phyloP scores from a whole-genome alignment of 2,888 invertebrate genomes.

The Deilephila porcellus region DNA sequence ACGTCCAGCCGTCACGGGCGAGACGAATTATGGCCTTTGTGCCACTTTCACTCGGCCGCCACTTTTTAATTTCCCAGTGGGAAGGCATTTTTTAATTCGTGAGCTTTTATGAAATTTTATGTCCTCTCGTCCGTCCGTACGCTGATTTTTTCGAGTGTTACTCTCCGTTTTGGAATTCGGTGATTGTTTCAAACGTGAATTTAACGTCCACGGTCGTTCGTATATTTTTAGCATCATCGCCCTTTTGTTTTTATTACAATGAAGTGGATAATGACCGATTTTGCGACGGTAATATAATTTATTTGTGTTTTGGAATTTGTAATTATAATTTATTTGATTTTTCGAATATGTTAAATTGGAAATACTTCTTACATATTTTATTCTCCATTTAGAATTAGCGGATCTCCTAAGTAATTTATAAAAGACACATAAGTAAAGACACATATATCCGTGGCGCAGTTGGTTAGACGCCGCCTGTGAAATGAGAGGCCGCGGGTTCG shows the following conservation, averaged over 20 bases:
- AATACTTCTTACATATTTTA: too few species aligned
- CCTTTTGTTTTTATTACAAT: conserved; percentile 15
- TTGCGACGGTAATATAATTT: too few species aligned
- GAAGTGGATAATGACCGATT: background rate
- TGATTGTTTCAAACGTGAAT: conserved; percentile 57
- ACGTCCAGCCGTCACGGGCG: conserved; percentile 66
- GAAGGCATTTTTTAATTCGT: conserved; percentile 77
- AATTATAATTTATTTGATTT: too few species aligned
- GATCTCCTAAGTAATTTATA: too few species aligned
- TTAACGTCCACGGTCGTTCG: conserved; percentile 32
- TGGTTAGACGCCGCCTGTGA: too few species aligned
- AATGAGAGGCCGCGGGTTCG: too few species aligned
- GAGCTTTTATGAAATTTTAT: conserved; percentile 77
- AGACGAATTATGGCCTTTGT: conserved; percentile 80
- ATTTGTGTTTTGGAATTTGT: too few species aligned
- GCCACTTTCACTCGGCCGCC: conserved; percentile 71
- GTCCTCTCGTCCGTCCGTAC: conserved; percentile 59
- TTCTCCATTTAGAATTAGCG: too few species aligned
- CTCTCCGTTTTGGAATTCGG: conserved; percentile 55
- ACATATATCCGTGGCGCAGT: too few species aligned
- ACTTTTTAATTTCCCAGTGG: conserved; percentile 78
- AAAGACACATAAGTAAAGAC: too few species aligned
- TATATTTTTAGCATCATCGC: conserved; percentile 38
- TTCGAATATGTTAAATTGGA: too few species aligned
- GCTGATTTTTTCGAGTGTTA: conserved; percentile 61